Conservation (phyloP, 2,888 invertebrate species). For the Alentia gelatinosa region DNA sequence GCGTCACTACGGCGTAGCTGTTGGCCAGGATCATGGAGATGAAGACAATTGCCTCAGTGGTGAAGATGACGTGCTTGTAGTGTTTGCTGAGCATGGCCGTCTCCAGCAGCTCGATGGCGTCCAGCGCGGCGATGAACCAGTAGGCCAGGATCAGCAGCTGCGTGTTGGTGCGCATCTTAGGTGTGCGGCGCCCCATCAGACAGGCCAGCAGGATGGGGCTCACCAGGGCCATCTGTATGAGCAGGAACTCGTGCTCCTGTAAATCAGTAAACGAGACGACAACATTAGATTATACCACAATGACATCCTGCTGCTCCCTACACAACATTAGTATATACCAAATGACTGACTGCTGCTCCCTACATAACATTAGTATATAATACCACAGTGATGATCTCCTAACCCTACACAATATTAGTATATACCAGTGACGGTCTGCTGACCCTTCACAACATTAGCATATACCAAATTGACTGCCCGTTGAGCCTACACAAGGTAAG, state of each 20-base stretch:
- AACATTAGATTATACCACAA: background rate
- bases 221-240: constrained; percentile 61
- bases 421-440: too few species aligned
- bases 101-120: constrained; percentile 62
- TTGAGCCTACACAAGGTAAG: too few species aligned
- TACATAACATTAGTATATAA: too few species aligned
- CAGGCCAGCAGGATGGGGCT: constrained; percentile 63
- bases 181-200: constrained; percentile 65
- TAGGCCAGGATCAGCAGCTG: constrained; percentile 61
- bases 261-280: background rate
- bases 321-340: too few species aligned
- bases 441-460: too few species aligned
- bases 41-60: constrained; percentile 58
- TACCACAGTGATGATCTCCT: too few species aligned
- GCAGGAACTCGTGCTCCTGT: constrained; percentile 61
- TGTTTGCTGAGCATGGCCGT: constrained; percentile 56
- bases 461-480: too few species aligned
- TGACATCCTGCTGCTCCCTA: too few species aligned
- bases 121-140: constrained; percentile 65
- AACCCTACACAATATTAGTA: too few species aligned
- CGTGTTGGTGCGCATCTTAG: constrained; percentile 65
- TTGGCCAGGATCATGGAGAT: constrained; percentile 59
- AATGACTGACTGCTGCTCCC: too few species aligned
- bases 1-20: constrained; percentile 61
- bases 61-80: constrained; percentile 59